Conservation (phyloP, 2,888 invertebrate genomes). For the Pterostichus niger region DNA sequence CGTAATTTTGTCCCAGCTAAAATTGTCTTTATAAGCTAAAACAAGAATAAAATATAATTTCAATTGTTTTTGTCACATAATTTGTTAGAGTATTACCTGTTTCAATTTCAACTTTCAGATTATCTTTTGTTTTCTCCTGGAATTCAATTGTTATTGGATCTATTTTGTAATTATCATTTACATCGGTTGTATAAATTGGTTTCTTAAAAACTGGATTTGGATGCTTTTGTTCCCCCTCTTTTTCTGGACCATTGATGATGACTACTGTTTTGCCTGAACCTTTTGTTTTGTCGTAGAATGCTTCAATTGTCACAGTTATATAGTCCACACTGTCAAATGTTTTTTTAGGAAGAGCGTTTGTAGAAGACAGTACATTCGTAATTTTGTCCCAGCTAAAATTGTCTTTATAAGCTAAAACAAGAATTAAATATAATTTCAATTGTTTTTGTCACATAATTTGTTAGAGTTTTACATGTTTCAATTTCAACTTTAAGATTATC, state of each 20-base stretch:
- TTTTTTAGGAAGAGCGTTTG: background rate
- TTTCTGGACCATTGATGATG: background rate
- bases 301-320: background rate
- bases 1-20: background rate
- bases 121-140: background rate
- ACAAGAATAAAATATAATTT: too few species aligned
- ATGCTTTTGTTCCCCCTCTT: background rate
- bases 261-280: background rate
- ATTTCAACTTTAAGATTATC: background rate
- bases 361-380: too few species aligned
- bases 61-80: too few species aligned
- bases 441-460: too few species aligned
- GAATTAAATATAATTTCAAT: too few species aligned
- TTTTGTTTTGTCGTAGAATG: background rate
- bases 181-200: constrained; percentile 68
- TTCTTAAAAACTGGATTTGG: background rate
- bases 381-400: too few species aligned
- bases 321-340: background rate
- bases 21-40: too few species aligned
- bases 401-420: too few species aligned
- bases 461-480: too few species aligned
- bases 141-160: constrained; percentile 67
- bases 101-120: too few species aligned
- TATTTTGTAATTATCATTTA: constrained; percentile 67
- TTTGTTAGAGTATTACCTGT: too few species aligned